Percentiles rank a stretch among this genome's conserved stretches.
These are phyloP conservation scores for Scaptodrosophila lebanonensis DNA, from an alignment of 1,140 invertebrate genomes.

Conservation along the genomic window DNA sequence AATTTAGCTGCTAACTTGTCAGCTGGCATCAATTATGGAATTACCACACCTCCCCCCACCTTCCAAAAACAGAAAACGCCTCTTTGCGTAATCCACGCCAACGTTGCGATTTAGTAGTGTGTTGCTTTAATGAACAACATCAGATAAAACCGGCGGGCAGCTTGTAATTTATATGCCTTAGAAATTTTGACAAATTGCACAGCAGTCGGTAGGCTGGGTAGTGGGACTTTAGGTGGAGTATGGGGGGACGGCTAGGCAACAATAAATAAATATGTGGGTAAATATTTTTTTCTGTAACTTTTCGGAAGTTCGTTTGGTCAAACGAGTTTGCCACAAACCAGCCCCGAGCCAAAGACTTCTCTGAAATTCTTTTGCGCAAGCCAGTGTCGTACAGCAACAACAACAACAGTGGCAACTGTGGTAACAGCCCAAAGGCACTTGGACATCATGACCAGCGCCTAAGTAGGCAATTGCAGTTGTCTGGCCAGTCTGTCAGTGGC, in stretches of 20 bases:
- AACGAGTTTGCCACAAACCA: conserved; percentile 17
- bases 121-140: conserved; percentile 39
- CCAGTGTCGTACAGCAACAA: neutral
- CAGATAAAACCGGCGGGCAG: conserved; percentile 15
- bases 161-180: conserved; percentile 46
- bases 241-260: too few relatives aligned
- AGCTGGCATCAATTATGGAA: conserved; percentile 56
- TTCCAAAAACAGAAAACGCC: conserved; percentile 7
- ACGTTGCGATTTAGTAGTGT: conserved; percentile 24
- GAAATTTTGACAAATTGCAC: conserved; percentile 53
- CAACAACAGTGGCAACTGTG: too few relatives aligned
- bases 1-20: conserved; percentile 45
- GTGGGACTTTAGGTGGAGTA: too few relatives aligned
- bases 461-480: conserved; percentile 4
- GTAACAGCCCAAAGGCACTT: neutral
- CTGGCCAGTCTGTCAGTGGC: conserved; percentile 17
- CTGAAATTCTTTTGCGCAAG: conserved; percentile 43
- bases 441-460: conserved; percentile 9
- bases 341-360: conserved; percentile 27
- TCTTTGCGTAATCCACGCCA: conserved; percentile 33
- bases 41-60: conserved; percentile 18
- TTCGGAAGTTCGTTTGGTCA: conserved; percentile 36
- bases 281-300: conserved; percentile 25
- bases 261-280: conserved; percentile 5
- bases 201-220: conserved; percentile 24